Conservation (phyloP, 2,113 vertebrate species). For the Ploceus nigricollis region DNA sequence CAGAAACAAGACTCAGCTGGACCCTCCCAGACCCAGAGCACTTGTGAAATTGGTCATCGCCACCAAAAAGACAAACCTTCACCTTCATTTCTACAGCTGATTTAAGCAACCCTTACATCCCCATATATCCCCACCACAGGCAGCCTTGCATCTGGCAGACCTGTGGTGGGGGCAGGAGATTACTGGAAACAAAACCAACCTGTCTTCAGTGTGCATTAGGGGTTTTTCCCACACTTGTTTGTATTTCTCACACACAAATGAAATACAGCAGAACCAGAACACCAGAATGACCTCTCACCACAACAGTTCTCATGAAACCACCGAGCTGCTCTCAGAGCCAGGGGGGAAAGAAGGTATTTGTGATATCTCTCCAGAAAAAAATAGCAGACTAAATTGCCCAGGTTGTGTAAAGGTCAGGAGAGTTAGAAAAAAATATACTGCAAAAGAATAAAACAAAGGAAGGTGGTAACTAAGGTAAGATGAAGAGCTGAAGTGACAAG, state of each 20-base stretch:
- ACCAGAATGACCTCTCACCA: neutral
- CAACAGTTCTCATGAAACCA: neutral
- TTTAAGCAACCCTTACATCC: neutral
- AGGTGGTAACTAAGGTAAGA: neutral
- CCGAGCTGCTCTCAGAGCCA: neutral
- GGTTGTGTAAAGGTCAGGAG: neutral
- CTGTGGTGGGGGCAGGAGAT: neutral
- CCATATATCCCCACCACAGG: neutral
- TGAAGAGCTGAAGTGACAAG: neutral
- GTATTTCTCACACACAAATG: neutral
- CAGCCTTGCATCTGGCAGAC: neutral
- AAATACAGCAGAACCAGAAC: neutral
- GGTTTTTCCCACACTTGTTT: neutral
- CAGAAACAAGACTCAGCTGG: accelerated
- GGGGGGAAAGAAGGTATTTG: neutral
- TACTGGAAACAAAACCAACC: neutral
- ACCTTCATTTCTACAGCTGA: neutral
- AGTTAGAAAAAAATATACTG: neutral
- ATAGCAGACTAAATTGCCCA: neutral
- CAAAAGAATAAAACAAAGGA: neutral
- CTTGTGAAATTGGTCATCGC: neutral
- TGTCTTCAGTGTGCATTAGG: neutral
- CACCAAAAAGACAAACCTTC: neutral
- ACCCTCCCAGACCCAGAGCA: neutral
- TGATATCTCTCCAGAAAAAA: neutral